Base-by-base conservation (phyloP, 1,140 invertebrate species). In the Microplitis demolitor region DNA sequence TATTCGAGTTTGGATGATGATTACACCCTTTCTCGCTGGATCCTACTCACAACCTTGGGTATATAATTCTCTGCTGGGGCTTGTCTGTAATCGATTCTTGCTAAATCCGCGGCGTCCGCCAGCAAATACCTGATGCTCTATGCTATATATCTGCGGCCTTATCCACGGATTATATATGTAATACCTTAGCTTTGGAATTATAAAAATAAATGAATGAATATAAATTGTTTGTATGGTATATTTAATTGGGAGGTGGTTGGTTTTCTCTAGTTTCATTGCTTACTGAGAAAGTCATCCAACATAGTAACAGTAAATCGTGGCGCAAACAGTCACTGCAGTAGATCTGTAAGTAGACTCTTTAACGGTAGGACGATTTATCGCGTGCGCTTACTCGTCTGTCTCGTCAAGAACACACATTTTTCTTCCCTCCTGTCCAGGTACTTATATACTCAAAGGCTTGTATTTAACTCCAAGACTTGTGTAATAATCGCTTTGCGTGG, bases 361-460 rank as follows among this genome's bases (percentile, higher is more conserved):
- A 71, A 71, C 70, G 70, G 70, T 71, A 66, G 70, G 62, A 71
- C 50, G 62, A 71, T 71, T 71, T 71, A 71, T 71, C 70, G 50
- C 61, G 62, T 71, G 70, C 53, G 13, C 16, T 5, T 31, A 61
- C 60, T 71, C 50, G 69, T 71, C 37, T 61, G 45, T 51, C 69
- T 50, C 37, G 60, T 71, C 61, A 14, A n/a, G 13, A 53, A 50
- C 13, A 11, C 58, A 53, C 54, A 62, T 70, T 70, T 70, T 39
- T 51, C 4, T 16, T 51, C 24, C 24, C 31, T 62, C 16, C 68
- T 45, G n/a, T 62, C 39, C 39, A 2, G 11, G 39, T 8, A 45
- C 39, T 45, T 45, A 45, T 6, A 6, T 4, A 24, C 24, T 24
- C 24, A 24, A 24, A 24, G 6, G 6, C 39, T 45, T 45, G 39